Percentiles rank a stretch among this genome's conserved stretches.
phyloP scores from a whole-genome alignment of 2,797 vertebrate genomes.

The Odontamblyopus rebecca region DNA sequence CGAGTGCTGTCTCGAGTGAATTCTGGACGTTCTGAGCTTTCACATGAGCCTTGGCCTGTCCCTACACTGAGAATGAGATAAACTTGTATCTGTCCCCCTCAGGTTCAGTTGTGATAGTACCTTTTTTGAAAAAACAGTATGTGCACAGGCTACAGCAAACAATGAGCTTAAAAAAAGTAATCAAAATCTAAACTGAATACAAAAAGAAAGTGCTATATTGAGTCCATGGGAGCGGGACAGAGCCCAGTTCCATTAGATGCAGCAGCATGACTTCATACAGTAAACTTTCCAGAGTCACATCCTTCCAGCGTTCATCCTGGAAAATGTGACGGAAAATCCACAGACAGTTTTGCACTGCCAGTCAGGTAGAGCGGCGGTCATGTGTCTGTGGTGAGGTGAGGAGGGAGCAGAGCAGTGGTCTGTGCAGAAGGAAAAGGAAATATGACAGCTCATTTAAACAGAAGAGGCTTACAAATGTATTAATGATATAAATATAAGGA shows the following conservation, averaged over 20 bases:
- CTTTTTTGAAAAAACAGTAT: no score
- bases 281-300: conserved; percentile 49
- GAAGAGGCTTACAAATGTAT: neutral
- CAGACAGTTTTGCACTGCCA: conserved; percentile 28
- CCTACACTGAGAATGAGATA: no score
- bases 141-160: no score
- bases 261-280: conserved; percentile 38
- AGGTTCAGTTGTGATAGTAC: no score
- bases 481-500: neutral
- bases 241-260: conserved; percentile 27
- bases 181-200: no score
- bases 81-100: no score
- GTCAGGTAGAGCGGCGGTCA: conserved; percentile 37
- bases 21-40: no score
- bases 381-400: conserved; percentile 8
- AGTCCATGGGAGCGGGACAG: conserved; percentile 23
- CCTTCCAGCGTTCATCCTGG: conserved; percentile 30
- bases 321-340: conserved; percentile 22
- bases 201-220: no score
- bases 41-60: no score
- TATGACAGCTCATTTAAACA: neutral
- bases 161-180: no score
- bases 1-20: no score
- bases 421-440: conserved; percentile 16
- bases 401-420: neutral